Conservation (phyloP, 1,140 invertebrate genomes). For the Scaptomyza graminum region DNA sequence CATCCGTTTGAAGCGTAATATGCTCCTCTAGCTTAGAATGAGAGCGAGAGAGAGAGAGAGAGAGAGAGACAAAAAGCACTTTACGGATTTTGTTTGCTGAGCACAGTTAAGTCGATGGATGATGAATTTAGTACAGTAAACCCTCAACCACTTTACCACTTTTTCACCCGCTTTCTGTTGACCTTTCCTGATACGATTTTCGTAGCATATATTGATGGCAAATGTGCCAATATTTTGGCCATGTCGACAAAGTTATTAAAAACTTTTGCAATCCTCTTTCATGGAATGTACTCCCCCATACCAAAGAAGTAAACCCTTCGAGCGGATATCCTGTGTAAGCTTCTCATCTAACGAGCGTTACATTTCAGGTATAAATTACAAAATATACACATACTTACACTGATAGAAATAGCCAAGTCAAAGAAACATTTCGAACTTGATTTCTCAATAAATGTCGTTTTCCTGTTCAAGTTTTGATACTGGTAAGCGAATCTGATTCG, state of each 20-base stretch:
- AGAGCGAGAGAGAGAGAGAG: not conserved
- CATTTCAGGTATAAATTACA: too few species aligned
- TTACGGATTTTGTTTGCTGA: not conserved
- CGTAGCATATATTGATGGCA: conserved; percentile 1
- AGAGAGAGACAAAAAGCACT: too few species aligned
- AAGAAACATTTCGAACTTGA: too few species aligned
- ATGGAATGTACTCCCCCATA: too few species aligned
- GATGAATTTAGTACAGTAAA: conserved; percentile 21
- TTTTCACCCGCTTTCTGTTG: conserved; percentile 1
- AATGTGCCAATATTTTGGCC: not conserved
- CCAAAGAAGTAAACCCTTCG: too few species aligned
- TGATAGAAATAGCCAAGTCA: too few species aligned
- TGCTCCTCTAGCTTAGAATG: not conserved
- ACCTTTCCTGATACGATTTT: not conserved
- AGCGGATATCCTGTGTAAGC: too few species aligned
- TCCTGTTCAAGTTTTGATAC: too few species aligned
- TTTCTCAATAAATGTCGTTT: too few species aligned
- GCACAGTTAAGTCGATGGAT: conserved; percentile 12
- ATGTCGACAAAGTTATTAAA: not conserved
- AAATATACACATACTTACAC: too few species aligned
- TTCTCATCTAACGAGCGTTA: too few species aligned
- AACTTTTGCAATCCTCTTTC: not conserved
- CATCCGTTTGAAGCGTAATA: conserved; percentile 35
- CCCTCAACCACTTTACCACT: not conserved
- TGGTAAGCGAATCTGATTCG: too few species aligned